Percentiles rank a stretch among this genome's conserved stretches.
phyloP scores from a whole-genome alignment of 2,113 vertebrate genomes.

The Bos taurus region ARS-UCD2.0 NC_037344.1:70086501-70087000 shows the following conservation, averaged over 20 bases:
- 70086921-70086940: background rate
- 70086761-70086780: background rate
- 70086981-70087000: background rate
- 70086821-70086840: background rate
- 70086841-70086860: background rate
- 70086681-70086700: background rate
- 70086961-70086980: background rate
- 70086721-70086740: background rate
- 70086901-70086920: background rate
- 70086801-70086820: background rate
- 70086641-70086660: background rate
- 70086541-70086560: conserved; percentile 95
- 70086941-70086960: background rate
- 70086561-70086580: conserved; percentile 96
- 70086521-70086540: conserved; percentile 94
- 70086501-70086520: conserved; percentile 70
- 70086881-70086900: background rate
- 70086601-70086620: background rate
- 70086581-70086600: conserved; percentile 70
- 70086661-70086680: background rate
- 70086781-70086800: background rate
- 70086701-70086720: background rate
- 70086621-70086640: background rate
- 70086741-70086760: background rate
- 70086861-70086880: no score